A percentile compares a stretch with the other conserved stretches of the same genome.
Evolutionary conservation across 2,113 vertebrate species (phyloP).

Genomic region (Bufo bufo): DNA sequence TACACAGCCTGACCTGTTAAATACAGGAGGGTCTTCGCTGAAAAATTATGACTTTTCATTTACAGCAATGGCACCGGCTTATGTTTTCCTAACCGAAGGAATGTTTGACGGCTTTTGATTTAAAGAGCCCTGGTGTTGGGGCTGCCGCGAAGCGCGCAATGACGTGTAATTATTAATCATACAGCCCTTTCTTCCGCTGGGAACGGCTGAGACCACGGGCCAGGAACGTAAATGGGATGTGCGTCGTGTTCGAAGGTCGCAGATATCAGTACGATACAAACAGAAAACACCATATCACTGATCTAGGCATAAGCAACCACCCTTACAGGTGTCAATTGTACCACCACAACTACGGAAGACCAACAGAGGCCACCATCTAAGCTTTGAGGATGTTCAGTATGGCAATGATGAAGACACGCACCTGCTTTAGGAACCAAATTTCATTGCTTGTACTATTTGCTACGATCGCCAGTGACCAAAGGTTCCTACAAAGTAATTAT

Average conservation of each 20-base stretch:
- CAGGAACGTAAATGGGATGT: neutral
- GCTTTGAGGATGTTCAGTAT: neutral
- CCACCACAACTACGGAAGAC: neutral
- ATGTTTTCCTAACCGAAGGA: conserved; percentile 70
- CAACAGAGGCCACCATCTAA: neutral
- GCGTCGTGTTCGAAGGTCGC: neutral
- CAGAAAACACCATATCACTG: neutral
- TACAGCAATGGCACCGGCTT: conserved; percentile 51
- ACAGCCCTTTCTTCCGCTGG: conserved; percentile 58
- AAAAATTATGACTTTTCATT: conserved; percentile 59
- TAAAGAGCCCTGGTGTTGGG: conserved; percentile 68
- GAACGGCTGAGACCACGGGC: conserved; percentile 57
- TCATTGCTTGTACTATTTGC: neutral
- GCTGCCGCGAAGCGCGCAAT: conserved; percentile 73
- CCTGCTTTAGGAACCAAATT: neutral
- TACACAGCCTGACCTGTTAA: conserved; percentile 56
- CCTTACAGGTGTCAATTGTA: no score
- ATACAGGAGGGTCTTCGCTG: conserved; percentile 51
- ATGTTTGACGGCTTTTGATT: conserved; percentile 70
- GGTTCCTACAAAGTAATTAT: no score
- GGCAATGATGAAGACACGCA: neutral
- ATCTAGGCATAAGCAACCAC: neutral
- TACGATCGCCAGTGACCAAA: neutral
- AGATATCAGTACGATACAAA: neutral
- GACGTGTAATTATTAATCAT: conserved; percentile 76